Evolutionary conservation across 1,140 invertebrate species (phyloP).

Genomic region (Lucilia cuprina): DNA sequence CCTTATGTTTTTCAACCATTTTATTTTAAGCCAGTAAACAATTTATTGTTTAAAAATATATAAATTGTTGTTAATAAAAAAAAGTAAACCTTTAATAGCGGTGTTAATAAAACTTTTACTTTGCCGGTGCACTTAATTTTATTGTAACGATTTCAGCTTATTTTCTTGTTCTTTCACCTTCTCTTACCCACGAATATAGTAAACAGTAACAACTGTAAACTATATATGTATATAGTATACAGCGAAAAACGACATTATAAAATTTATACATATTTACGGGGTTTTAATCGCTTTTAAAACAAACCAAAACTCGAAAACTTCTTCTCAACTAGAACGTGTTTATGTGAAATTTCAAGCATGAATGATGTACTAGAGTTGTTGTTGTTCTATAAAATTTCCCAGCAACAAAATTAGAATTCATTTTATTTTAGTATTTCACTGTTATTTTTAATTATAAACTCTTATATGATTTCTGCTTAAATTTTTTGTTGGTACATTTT

Average conservation of each 20-base stretch:
- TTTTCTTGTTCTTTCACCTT: not conserved
- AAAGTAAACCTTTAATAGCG: not conserved
- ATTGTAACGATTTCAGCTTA: not conserved
- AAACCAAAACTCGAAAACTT: not conserved
- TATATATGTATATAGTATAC: too few relatives aligned
- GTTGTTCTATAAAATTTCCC: not conserved
- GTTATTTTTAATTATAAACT: not conserved
- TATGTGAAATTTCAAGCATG: not conserved
- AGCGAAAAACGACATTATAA: not conserved
- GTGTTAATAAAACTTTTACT: not conserved
- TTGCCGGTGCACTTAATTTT: not conserved
- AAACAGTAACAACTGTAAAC: not conserved
- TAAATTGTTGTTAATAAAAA: too few relatives aligned
- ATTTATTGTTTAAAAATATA: too few relatives aligned
- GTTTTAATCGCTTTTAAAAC: not conserved
- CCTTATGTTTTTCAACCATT: too few relatives aligned
- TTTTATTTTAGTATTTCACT: not conserved
- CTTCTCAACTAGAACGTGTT: not conserved
- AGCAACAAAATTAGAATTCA: not conserved
- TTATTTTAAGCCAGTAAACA: too few relatives aligned
- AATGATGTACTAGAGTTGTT: not conserved
- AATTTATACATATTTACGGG: not conserved
- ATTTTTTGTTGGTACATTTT: not conserved
- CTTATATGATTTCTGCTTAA: not conserved
- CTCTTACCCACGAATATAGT: too few relatives aligned